phyloP scores from a whole-genome alignment of 2,888 invertebrate genomes.

The Leptopilina drosophilae region DNA sequence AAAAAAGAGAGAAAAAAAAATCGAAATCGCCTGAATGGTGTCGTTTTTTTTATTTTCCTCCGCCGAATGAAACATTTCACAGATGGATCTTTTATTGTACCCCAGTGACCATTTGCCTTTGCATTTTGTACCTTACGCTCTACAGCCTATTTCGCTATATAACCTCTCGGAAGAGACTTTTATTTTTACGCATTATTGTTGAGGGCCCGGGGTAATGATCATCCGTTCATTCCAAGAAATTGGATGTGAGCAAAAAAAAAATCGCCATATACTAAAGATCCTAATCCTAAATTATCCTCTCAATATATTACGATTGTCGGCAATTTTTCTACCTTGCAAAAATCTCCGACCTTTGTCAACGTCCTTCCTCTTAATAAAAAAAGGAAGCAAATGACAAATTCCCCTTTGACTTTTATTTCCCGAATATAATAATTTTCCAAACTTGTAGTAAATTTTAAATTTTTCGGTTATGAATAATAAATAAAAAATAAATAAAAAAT shows the following conservation, averaged over 20 bases:
- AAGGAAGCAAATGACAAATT: too few relatives aligned
- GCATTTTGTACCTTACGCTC: conserved; percentile 29
- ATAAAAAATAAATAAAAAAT: too few relatives aligned
- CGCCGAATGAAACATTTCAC: conserved; percentile 16
- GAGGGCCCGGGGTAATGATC: conserved; percentile 37
- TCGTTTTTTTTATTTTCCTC: background rate
- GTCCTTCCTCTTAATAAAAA: background rate
- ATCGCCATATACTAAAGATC: conserved; percentile 29
- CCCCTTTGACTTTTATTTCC: too few relatives aligned
- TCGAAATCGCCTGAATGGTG: conserved; percentile 5
- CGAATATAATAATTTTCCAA: too few relatives aligned
- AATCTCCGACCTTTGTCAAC: background rate
- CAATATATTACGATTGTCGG: background rate
- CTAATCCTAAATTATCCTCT: conserved; percentile 14
- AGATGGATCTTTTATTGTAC: conserved; percentile 54
- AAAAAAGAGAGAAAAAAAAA: background rate
- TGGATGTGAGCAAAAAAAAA: conserved; percentile 30
- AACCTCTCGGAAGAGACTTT: background rate
- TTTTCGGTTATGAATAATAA: too few relatives aligned
- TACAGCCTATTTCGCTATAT: background rate
- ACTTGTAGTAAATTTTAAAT: too few relatives aligned
- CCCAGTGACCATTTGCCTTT: conserved; percentile 42
- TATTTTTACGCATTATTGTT: conserved; percentile 32
- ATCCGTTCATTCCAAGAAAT: conserved; percentile 40
- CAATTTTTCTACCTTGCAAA: background rate